Conservation (phyloP, 2,113 vertebrate species). For the Rynchops niger region DNA sequence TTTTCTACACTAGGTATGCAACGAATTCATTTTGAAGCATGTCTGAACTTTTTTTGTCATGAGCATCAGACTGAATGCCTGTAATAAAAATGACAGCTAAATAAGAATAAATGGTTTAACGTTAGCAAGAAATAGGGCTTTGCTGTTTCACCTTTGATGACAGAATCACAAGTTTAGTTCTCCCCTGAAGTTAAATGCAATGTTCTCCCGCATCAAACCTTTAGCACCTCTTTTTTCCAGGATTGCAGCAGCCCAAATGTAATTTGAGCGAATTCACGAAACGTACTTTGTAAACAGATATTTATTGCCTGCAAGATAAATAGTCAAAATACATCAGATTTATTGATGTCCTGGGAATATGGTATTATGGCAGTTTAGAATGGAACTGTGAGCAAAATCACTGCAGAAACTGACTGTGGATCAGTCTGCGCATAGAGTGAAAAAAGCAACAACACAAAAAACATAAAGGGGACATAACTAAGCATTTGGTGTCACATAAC, state of each 20-base stretch:
- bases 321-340: conserved; percentile 76
- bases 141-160: conserved; percentile 71
- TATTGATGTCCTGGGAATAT: conserved; percentile 65
- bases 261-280: conserved; percentile 75
- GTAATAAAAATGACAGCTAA: conserved; percentile 78
- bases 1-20: conserved; percentile 33
- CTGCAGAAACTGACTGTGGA: conserved; percentile 16
- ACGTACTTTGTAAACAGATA: conserved; percentile 67
- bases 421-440: background rate
- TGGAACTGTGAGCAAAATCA: conserved; percentile 39
- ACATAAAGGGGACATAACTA: background rate
- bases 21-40: conserved; percentile 54
- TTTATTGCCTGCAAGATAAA: conserved; percentile 76
- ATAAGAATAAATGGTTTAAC: conserved; percentile 73
- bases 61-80: conserved; percentile 64
- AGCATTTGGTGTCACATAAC: background rate
- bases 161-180: conserved; percentile 70
- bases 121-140: conserved; percentile 58
- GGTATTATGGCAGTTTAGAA: conserved; percentile 48
- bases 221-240: conserved; percentile 49
- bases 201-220: conserved; percentile 57
- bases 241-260: conserved; percentile 68
- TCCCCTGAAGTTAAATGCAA: conserved; percentile 77
- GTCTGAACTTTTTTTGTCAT: conserved; percentile 67
- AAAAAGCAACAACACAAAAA: background rate